Conservation (phyloP, 23 tunicate species). For the Botrylloides violaceus region DNA sequence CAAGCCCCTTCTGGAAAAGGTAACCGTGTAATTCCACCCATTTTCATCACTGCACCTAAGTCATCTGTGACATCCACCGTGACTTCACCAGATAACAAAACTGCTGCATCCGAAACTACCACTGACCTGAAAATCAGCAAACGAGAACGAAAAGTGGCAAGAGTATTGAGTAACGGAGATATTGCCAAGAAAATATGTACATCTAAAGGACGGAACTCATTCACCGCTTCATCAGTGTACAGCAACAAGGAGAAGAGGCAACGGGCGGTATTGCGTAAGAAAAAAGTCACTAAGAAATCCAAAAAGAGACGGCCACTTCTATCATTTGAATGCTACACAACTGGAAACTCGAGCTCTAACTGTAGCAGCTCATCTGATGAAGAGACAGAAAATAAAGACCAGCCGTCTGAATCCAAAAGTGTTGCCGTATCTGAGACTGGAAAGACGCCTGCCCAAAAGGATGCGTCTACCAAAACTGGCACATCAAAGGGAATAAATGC, state of each 20-base stretch:
- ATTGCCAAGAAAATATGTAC: not conserved
- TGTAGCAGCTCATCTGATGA: slow-evolving; percentile 1
- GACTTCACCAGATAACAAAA: not conserved
- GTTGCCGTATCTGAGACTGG: not conserved
- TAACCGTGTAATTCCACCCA: not conserved
- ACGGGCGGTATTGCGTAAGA: slow-evolving; percentile 11
- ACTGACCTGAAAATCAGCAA: not conserved
- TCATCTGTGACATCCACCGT: not conserved
- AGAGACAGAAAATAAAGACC: not conserved
- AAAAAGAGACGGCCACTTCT: not conserved
- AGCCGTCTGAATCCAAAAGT: not conserved
- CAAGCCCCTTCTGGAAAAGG: not conserved
- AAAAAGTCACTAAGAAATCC: not conserved
- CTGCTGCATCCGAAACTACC: not conserved
- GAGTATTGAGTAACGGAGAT: not conserved
- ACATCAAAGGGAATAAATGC: not conserved
- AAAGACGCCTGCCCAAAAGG: not conserved
- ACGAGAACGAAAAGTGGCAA: not conserved
- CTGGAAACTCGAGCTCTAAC: not conserved
- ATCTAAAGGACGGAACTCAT: not conserved
- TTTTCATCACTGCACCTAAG: not conserved
- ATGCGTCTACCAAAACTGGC: not conserved
- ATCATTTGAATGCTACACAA: not conserved
- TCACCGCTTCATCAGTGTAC: not conserved
- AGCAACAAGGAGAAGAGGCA: slow-evolving; percentile 25